Percentiles rank a stretch among this genome's conserved stretches.
Evolutionary conservation across 2,797 vertebrate species (phyloP).

Genomic region (Enteromius anoplus): DNA sequence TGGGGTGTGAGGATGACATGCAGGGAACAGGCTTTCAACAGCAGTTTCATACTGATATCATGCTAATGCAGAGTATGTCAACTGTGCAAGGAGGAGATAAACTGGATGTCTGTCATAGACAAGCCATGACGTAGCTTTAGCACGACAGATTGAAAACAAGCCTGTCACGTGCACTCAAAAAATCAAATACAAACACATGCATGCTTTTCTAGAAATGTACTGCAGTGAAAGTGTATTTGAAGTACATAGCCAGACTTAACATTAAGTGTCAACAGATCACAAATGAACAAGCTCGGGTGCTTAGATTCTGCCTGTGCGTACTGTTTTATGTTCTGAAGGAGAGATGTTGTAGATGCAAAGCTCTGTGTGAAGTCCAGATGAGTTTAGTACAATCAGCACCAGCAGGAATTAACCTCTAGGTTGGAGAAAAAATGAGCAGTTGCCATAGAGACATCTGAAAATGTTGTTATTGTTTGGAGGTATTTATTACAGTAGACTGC

Average conservation of each 20-base stretch:
- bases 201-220: background rate
- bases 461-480: slow-evolving; percentile 15
- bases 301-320: background rate
- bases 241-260: background rate
- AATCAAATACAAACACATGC: background rate
- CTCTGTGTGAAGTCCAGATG: background rate
- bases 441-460: slow-evolving; percentile 31
- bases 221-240: background rate
- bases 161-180: background rate
- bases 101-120: background rate
- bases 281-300: background rate
- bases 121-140: background rate
- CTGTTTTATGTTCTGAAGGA: background rate
- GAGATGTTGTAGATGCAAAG: background rate
- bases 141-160: background rate
- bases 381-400: slow-evolving; percentile 8
- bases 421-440: slow-evolving; percentile 11
- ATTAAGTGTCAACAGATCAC: background rate
- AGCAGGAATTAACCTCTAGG: slow-evolving; percentile 9
- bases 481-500: slow-evolving; percentile 23
- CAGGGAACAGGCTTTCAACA: background rate
- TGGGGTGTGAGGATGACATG: background rate
- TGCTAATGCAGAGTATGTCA: background rate
- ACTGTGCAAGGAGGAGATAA: background rate
- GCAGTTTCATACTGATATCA: slow-evolving; percentile 3